Percentiles rank a stretch among this genome's conserved stretches.
Conservation (phyloP, 2,888 invertebrate genomes). For the Rutpela maculata region DNA sequence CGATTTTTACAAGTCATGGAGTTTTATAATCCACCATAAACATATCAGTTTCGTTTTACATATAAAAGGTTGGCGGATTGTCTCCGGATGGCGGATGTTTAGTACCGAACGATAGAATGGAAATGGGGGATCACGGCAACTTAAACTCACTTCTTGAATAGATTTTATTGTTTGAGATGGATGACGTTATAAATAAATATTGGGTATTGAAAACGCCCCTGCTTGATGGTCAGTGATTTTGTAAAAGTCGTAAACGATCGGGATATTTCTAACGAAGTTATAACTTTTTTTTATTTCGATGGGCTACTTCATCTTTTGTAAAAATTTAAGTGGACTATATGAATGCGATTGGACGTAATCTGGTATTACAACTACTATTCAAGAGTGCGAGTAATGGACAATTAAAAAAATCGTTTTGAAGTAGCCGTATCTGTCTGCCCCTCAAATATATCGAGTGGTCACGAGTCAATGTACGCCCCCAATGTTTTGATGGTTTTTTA, state of each 20-base stretch:
- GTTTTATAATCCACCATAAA: constrained; percentile 74
- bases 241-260: neutral
- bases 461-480: too few species aligned
- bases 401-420: too few species aligned
- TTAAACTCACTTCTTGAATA: constrained; percentile 27
- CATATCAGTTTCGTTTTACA: constrained; percentile 73
- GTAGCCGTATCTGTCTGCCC: too few species aligned
- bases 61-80: constrained; percentile 71
- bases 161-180: constrained; percentile 36
- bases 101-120: constrained; percentile 46
- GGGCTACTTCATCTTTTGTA: neutral
- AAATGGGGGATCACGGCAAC: constrained; percentile 38
- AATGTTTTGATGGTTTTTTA: too few species aligned
- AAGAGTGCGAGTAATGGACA: too few species aligned
- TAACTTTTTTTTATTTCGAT: neutral
- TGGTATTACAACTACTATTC: too few species aligned
- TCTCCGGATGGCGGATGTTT: constrained; percentile 69
- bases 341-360: neutral
- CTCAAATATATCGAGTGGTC: too few species aligned
- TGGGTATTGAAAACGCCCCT: constrained; percentile 17
- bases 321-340: neutral
- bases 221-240: constrained; percentile 6
- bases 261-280: constrained; percentile 5
- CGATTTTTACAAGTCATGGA: constrained; percentile 75
- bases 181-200: constrained; percentile 37